Base-by-base conservation (phyloP, 1,140 invertebrate species). In the Apis dorsata region DNA sequence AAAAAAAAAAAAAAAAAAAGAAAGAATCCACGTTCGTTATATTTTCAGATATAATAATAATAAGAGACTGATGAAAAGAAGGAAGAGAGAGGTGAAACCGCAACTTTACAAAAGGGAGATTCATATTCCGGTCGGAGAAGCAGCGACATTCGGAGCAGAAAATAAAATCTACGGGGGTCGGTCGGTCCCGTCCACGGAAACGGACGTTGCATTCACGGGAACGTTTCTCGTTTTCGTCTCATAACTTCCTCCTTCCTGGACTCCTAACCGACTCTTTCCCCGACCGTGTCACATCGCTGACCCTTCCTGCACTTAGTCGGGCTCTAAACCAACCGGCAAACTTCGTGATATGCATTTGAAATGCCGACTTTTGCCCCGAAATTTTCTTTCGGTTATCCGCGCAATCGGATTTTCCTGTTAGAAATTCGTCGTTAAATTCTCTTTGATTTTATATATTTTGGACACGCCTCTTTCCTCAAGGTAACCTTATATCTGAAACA, bases 161-260 rank as follows among this genome's bases (percentile, higher is more conserved):
- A 90, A 90, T 88, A 90, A 90, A 89, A 89, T 82, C 86, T 79
- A 59, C 53, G 24, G 51, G 28, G 17, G 44, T 28, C 57, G 15
- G 44, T 28, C 55, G 55, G 60, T 59, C 55, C 55, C 78, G 59
- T 78, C 34, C 79, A 65, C 62, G 60, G 71, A 68, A 77, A 81
- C 80, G 65, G 63, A 21, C 49, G 51, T 75, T 71, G 62, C 85
- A 80, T 81, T 84, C 74, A 69, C 12, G 15, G 57, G 57, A 78
- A 66, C 24, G 75, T 72, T 85, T 53, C 74, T 80, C 28, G 73
- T 81, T 78, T 63, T 73, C 76, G 34, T 68, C 63, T 73, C 77
- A 55, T 73, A 85, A 72, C 75, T 85, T 83, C 59, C 74, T 82
- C 69, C 79, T 83, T 85, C 82, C 73, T 77, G 78, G 85, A 74